A percentile compares a stretch with the other conserved stretches of the same genome.
phyloP scores from a whole-genome alignment of 2,888 invertebrate species.

The Augochlorella aurata region DNA sequence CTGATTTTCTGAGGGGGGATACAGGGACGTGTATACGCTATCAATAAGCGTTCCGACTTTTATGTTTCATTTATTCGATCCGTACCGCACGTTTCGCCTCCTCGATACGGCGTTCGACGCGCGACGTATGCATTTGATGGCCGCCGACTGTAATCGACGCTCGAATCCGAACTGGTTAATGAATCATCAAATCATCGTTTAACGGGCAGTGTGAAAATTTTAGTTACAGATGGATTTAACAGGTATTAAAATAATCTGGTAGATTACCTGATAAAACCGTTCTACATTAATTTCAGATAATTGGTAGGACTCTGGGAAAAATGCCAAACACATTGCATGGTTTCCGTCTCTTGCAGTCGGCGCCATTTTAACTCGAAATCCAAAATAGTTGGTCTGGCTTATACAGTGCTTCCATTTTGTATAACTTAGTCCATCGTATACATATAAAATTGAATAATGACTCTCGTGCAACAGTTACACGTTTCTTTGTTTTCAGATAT shows the following conservation, averaged over 20 bases:
- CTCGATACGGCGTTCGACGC: background rate
- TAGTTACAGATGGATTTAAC: background rate
- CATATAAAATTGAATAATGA: no score
- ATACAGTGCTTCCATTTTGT: no score
- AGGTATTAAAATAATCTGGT: background rate
- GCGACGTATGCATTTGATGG: slow-evolving; percentile 4
- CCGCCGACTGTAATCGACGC: background rate
- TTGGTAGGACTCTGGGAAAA: no score
- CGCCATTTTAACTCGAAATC: no score
- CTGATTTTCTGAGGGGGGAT: background rate
- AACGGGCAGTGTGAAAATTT: background rate
- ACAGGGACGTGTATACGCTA: background rate
- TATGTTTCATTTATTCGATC: background rate
- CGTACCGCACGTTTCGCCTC: background rate
- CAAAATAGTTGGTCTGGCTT: no score
- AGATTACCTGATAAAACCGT: background rate
- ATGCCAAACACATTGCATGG: no score
- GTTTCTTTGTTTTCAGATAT: no score
- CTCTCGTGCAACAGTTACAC: no score
- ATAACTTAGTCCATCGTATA: no score
- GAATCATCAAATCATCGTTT: slow-evolving; percentile 5
- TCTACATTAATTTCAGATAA: background rate
- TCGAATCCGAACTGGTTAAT: background rate
- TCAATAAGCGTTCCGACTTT: background rate
- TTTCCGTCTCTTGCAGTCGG: no score